Evolutionary conservation across 2,888 invertebrate species (phyloP).

Genomic region (Salticus scenicus): DNA sequence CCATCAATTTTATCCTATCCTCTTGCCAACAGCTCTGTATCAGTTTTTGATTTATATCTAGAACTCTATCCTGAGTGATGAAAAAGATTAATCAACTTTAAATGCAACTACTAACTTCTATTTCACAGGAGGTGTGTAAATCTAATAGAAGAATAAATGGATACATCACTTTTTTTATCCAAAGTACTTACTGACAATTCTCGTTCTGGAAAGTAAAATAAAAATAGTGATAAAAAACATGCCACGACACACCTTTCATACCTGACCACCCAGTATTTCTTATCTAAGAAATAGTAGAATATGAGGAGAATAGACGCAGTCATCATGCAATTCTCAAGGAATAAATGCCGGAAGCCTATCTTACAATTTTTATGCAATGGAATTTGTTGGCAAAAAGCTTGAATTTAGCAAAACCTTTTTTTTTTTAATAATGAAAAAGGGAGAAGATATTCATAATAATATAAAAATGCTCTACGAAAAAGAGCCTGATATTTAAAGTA

Average conservation of each 20-base stretch:
- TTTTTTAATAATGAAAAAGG: too few species aligned
- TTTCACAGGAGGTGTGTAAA: slow-evolving; percentile 2
- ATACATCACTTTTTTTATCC: background rate
- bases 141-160: background rate
- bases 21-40: background rate
- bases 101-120: background rate
- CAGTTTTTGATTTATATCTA: background rate
- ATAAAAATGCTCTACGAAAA: too few species aligned
- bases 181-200: background rate
- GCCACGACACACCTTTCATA: background rate
- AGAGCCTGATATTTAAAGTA: too few species aligned
- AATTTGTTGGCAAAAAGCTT: too few species aligned
- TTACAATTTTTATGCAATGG: too few species aligned
- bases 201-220: background rate
- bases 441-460: too few species aligned
- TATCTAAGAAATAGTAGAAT: too few species aligned
- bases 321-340: too few species aligned
- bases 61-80: background rate
- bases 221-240: background rate
- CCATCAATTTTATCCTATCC: background rate
- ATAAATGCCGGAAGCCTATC: too few species aligned
- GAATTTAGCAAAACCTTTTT: too few species aligned
- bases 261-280: background rate
- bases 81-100: slow-evolving; percentile 10
- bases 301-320: too few species aligned